Conservation (phyloP, 2,797 vertebrate species). For the Sitta carolinensis region DNA sequence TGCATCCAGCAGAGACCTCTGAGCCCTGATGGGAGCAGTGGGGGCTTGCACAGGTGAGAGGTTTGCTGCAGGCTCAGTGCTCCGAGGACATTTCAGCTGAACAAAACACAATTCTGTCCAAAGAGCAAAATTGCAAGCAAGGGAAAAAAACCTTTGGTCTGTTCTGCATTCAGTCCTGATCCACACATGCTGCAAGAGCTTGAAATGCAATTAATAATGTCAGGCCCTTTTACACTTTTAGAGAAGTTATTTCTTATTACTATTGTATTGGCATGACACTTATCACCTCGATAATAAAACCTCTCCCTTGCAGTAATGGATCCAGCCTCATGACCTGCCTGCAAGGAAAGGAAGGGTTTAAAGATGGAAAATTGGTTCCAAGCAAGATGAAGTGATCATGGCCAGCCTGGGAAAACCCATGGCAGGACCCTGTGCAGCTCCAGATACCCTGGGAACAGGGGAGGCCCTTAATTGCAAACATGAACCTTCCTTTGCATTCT, state of each 20-base stretch:
- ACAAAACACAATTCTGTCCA: background rate
- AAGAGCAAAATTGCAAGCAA: background rate
- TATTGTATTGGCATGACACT: constrained; percentile 40
- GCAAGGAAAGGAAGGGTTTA: background rate
- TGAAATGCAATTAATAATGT: constrained; percentile 51
- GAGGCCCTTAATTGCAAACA: background rate
- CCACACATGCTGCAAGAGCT: background rate
- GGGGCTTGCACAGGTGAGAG: background rate
- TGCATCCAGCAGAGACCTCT: background rate
- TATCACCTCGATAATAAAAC: constrained; percentile 23
- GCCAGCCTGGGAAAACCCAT: background rate
- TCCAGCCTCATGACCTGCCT: background rate
- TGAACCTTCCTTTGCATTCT: background rate
- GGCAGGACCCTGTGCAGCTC: accelerated
- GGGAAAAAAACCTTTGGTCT: background rate
- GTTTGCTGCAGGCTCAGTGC: background rate
- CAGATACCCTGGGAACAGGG: background rate
- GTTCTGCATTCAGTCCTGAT: background rate
- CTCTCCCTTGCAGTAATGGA: background rate
- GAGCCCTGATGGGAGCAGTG: background rate
- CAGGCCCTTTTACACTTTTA: constrained; percentile 1
- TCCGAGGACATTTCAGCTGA: background rate
- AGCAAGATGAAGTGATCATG: background rate
- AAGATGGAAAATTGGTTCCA: background rate
- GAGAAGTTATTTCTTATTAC: constrained; percentile 53